Percentiles rank a stretch among this genome's conserved stretches.
Conservation (phyloP, 1,140 invertebrate genomes). For the Drosophila ironensis region DNA sequence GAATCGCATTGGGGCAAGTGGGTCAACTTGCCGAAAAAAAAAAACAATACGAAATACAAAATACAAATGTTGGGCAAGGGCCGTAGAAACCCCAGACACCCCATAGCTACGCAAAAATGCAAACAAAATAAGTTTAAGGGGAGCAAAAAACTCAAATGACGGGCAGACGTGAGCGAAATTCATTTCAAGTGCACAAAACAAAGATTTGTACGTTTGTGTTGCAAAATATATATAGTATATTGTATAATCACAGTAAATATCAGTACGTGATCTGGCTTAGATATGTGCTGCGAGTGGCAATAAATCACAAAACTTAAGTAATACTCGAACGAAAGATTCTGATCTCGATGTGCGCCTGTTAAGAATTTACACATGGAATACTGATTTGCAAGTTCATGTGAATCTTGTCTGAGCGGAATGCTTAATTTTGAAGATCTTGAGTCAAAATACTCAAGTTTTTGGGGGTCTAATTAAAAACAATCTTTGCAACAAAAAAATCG, state of each 20-base stretch:
- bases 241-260: slow-evolving; percentile 38
- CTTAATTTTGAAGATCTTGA: no score
- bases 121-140: slow-evolving; percentile 18
- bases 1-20: slow-evolving; percentile 69
- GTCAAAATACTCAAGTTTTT: no score
- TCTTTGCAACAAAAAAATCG: no score
- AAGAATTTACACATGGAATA: background rate
- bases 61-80: slow-evolving; percentile 67
- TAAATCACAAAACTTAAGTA: background rate
- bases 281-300: background rate
- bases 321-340: slow-evolving; percentile 17
- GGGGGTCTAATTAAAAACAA: no score
- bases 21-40: slow-evolving; percentile 41
- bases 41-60: background rate
- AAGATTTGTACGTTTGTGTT: no score
- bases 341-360: background rate
- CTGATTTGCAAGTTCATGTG: background rate
- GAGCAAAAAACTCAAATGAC: no score
- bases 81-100: slow-evolving; percentile 36
- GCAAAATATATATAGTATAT: slow-evolving; percentile 25
- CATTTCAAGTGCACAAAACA: slow-evolving; percentile 21
- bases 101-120: slow-evolving; percentile 1
- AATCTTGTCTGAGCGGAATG: no score
- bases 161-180: slow-evolving; percentile 65
- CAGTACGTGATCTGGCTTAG: slow-evolving; percentile 19